Conservation (phyloP, 1,140 invertebrate species). For the Stratiolaelaps scimitus region DNA sequence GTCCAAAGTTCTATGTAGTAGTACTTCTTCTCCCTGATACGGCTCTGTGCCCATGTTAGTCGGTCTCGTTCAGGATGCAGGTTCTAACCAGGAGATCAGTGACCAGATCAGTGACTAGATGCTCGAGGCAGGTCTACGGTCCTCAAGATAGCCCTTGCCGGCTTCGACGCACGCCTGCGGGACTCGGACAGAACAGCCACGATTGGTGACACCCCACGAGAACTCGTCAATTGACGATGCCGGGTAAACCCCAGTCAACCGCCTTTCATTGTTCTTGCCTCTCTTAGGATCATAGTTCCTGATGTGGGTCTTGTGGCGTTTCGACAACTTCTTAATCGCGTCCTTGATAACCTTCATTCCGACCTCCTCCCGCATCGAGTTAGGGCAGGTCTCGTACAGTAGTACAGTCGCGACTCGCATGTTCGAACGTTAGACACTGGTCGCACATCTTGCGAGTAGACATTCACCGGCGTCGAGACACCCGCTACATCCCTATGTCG, state of each 20-base stretch:
- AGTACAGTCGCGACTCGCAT: not conserved
- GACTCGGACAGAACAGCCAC: constrained; percentile 46
- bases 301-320: constrained; percentile 70
- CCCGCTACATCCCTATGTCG: no score
- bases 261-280: constrained; percentile 20
- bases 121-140: constrained; percentile 38
- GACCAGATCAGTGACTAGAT: constrained; percentile 38
- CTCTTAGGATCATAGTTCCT: constrained; percentile 69
- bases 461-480: no score
- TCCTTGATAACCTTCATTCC: constrained; percentile 15
- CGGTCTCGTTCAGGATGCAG: constrained; percentile 30
- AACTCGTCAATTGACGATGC: constrained; percentile 72
- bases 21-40: no score
- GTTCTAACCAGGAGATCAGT: constrained; percentile 30
- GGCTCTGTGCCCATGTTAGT: no score
- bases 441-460: not conserved
- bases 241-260: constrained; percentile 58
- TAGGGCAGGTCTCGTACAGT: constrained; percentile 38
- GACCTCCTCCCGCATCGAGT: constrained; percentile 59
- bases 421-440: not conserved
- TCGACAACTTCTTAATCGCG: constrained; percentile 57
- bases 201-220: constrained; percentile 50
- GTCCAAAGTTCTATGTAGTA: no score
- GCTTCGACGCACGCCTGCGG: constrained; percentile 35
- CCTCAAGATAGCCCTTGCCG: constrained; percentile 38